Evolutionary conservation across 2,113 vertebrate genomes (phyloP), one percentile per base, ranked within the genome.

Genomic region (Centropristis striata): DNA sequence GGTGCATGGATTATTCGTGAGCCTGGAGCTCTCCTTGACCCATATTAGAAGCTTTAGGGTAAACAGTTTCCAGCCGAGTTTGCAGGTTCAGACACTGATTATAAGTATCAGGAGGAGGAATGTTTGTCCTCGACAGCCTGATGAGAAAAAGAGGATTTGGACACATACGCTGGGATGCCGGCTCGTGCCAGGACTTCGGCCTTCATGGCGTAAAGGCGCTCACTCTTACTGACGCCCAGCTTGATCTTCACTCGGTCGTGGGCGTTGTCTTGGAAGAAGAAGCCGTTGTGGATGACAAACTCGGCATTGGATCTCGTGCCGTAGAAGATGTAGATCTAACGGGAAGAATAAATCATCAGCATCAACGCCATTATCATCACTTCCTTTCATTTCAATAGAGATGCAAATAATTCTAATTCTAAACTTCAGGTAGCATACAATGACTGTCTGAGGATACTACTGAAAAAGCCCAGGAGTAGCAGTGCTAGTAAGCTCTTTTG

Each of bases 191-290:
- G 89, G 87, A 99, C 97, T 92, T 99, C 98, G 2, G 98, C 97
- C 94, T 99, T 99, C 98, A 99, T 98, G 92, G 97, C 96, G 74
- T 97, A 98, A 1, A 97, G 95, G 68, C 98, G 94, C 90, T 99
- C 98, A 51, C 98, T 99, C 93, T 99, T 99, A 90, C 98, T 99
- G 92, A 99, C 97, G 64, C 98, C 98, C 61, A 99, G 96, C 93
- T 99, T 99, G 94, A 99, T 98, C 96, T 99, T 99, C 92, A 99
- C 98, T 91, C 97, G 94, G 96, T 99, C 98, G 75, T 99, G 98
- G 84, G 95, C 95, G 86, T 99, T 99, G 92, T 97, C 97, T 92
- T 98, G 96, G 94, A 97, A 99, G 96, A 99, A 99, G 96, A 99
- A 99, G 74, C 98, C 98, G 84, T 97, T 99, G 96, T 99, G 98